phyloP scores from a whole-genome alignment of 1,140 invertebrate species.

The Penaeus chinensis region DNA sequence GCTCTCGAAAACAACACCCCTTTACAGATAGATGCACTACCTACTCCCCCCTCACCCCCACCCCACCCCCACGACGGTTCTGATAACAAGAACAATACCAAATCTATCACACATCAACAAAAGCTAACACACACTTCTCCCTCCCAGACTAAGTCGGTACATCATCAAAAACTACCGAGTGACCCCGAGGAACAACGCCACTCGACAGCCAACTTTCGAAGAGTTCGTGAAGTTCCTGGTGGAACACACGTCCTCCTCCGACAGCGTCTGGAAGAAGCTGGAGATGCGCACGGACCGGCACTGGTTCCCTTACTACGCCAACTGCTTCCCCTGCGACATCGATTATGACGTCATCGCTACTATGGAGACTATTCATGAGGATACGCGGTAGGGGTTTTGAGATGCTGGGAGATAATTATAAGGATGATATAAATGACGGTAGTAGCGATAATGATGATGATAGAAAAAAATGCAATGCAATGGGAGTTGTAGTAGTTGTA shows the following conservation, averaged over 20 bases:
- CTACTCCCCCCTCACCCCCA: no score
- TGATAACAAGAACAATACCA: no score
- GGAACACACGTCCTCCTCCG: background rate
- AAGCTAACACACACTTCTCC: background rate
- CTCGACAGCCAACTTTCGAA: conserved; percentile 10
- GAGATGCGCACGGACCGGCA: background rate
- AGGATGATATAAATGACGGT: no score
- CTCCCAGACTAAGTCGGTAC: background rate
- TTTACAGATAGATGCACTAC: no score
- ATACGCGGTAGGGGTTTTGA: conserved; percentile 19
- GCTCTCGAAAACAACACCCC: no score
- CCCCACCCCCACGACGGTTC: no score
- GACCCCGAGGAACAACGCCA: no score
- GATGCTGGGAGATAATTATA: no score
- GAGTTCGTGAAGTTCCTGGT: conserved; percentile 39
- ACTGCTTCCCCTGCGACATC: conserved; percentile 43
- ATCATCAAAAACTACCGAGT: conserved; percentile 16
- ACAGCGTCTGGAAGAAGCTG: conserved; percentile 16
- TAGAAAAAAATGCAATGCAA: no score
- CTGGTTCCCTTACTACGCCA: conserved; percentile 47
- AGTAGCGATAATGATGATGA: no score
- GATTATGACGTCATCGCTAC: conserved; percentile 31
- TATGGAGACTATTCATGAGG: conserved; percentile 31
- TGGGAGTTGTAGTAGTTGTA: no score
- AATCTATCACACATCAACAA: no score